Conservation (phyloP, 64 coral and sea anemone species). For the Stichodactyla helianthus region DNA sequence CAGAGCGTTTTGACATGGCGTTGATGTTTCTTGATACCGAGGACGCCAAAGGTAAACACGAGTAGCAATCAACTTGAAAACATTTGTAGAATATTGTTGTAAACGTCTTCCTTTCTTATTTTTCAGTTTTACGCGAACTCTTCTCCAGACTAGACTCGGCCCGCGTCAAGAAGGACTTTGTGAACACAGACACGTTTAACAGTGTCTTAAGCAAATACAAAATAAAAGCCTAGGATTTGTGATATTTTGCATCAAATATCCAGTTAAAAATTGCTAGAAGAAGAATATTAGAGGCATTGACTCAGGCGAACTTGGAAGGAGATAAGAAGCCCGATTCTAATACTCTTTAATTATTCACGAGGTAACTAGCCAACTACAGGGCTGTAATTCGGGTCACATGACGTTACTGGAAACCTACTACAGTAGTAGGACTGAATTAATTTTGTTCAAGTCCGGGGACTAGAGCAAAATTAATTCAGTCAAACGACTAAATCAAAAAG, state of each 20-base stretch:
- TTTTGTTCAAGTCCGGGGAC: no score
- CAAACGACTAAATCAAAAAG: no score
- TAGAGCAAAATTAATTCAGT: no score
- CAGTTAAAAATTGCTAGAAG: not conserved
- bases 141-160: constrained; percentile 54
- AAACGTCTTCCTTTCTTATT: not conserved
- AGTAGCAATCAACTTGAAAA: not conserved
- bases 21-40: constrained; percentile 51
- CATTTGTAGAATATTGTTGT: not conserved
- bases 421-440: no score
- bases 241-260: not conserved
- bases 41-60: constrained; percentile 44
- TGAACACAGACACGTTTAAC: constrained; percentile 50
- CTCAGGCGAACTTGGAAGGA: not conserved
- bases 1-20: constrained; percentile 74
- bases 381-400: no score
- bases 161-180: constrained; percentile 11
- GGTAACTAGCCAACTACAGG: no score
- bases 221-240: not conserved
- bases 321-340: no score
- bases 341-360: no score
- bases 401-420: no score
- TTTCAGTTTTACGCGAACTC: constrained; percentile 56
- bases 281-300: not conserved
- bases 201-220: constrained; percentile 54